These are phyloP conservation scores for Polyploca ridens DNA, from an alignment of 2,888 invertebrate genomes.

Conservation along the genomic window DNA sequence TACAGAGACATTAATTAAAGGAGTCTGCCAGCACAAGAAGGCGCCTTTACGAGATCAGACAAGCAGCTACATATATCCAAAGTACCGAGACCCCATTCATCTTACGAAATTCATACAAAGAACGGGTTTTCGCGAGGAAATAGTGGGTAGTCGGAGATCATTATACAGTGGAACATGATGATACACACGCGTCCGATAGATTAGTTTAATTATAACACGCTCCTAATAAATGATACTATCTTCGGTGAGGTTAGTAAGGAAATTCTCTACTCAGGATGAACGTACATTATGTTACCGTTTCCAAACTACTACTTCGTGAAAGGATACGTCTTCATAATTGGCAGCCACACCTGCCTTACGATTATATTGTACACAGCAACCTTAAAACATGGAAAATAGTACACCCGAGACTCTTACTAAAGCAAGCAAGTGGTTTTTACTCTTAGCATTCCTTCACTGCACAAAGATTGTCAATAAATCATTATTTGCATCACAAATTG, in stretches of 20 bases:
- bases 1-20: slow-evolving; percentile 79
- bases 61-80: slow-evolving; percentile 57
- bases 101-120: slow-evolving; percentile 32
- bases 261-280: slow-evolving; percentile 11
- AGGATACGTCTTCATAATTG: not conserved
- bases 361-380: no score
- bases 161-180: slow-evolving; percentile 47
- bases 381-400: no score
- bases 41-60: slow-evolving; percentile 69
- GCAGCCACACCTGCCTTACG: not conserved
- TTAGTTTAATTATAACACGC: slow-evolving; percentile 70
- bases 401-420: no score
- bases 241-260: slow-evolving; percentile 38
- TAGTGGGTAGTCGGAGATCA: slow-evolving; percentile 35
- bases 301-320: not conserved
- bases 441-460: no score
- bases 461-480: not conserved
- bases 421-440: no score
- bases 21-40: slow-evolving; percentile 78
- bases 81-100: slow-evolving; percentile 49
- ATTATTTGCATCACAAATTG: not conserved
- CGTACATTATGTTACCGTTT: not conserved
- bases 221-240: slow-evolving; percentile 56
- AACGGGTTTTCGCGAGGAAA: slow-evolving; percentile 30
- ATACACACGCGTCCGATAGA: slow-evolving; percentile 63